Base-by-base conservation (phyloP, 2,888 invertebrate species). In the Helleia helle region DNA sequence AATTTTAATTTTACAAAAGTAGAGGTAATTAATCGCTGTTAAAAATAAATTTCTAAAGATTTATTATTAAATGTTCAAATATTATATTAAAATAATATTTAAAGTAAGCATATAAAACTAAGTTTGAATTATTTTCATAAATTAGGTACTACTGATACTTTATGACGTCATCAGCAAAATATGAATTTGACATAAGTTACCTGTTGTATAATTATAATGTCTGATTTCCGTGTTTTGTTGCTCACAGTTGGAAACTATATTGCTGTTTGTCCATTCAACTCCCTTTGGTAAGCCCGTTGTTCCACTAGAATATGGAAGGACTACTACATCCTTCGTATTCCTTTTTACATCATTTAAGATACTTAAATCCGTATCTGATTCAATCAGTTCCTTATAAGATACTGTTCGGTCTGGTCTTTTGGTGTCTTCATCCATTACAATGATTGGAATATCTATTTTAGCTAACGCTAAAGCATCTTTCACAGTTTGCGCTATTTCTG, bases 281-380 rank as follows among this genome's bases (percentile, higher is more conserved):
- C 91, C 93, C 76, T 93, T 93, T 0, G 93, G 91, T 13, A 91
- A 50, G 0, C 96, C 95, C 0, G 94, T 95, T 0, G 95, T 96
- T 2, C 93, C 93, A 62, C 94, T 94, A 2, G 94, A 95, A 74
- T 91, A 95, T 0, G 93, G 93, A 49, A 95, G 58, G 17, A 92
- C 63, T 0, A 87, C 86, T 1, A 90, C 66, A 54, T 93, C 91
- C 8, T 89, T 74, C 1, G 76, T 50, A 26, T 50, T 58, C 39
- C 71, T 62, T 9, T 61, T 69, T 6, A 79, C 72, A 13, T 70
- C 58, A 42, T 71, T 84, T 27, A 89, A 54, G 37, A 80, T 58
- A 47, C 73, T 70, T 9, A 85, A 67, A 50, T 89, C 87, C 5
- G 84, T 65, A 40, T 72, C 59, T 36, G 73, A 79, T 54, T 87